These are phyloP conservation scores for Aphaenogaster rudis DNA, from an alignment of 1,140 invertebrate genomes.

Conservation along the genomic window DNA sequence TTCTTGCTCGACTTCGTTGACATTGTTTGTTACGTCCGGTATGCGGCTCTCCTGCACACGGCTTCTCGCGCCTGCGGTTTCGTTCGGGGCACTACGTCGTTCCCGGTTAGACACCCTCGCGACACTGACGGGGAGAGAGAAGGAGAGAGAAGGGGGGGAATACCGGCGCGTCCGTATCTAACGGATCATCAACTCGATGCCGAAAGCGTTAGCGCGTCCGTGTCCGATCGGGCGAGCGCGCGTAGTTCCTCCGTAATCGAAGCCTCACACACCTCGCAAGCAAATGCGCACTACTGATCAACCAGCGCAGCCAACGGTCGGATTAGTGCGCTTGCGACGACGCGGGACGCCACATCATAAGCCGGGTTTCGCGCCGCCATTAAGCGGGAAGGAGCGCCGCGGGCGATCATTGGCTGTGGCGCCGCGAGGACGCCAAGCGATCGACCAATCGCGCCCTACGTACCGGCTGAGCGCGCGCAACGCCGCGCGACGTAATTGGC, in stretches of 20 bases:
- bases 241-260: background rate
- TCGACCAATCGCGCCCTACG: background rate
- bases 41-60: background rate
- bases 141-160: background rate
- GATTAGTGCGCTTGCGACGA: conserved; percentile 11
- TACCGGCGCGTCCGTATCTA: conserved; percentile 15
- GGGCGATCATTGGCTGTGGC: background rate
- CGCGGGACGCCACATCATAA: conserved; percentile 45
- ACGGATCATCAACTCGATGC: conserved; percentile 62
- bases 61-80: conserved; percentile 16
- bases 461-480: background rate
- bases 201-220: conserved; percentile 33
- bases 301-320: conserved; percentile 33
- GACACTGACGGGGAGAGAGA: background rate
- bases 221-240: background rate
- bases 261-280: background rate
- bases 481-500: background rate
- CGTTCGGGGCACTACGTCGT: conserved; percentile 16
- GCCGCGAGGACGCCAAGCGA: background rate
- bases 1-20: conserved; percentile 87
- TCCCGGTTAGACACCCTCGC: background rate
- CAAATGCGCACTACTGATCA: conserved; percentile 36
- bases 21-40: conserved; percentile 77
- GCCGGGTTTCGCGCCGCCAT: conserved; percentile 45
- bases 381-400: background rate